phyloP scores from a whole-genome alignment of 2,888 invertebrate genomes.

The Schrankia costaestrigalis region DNA sequence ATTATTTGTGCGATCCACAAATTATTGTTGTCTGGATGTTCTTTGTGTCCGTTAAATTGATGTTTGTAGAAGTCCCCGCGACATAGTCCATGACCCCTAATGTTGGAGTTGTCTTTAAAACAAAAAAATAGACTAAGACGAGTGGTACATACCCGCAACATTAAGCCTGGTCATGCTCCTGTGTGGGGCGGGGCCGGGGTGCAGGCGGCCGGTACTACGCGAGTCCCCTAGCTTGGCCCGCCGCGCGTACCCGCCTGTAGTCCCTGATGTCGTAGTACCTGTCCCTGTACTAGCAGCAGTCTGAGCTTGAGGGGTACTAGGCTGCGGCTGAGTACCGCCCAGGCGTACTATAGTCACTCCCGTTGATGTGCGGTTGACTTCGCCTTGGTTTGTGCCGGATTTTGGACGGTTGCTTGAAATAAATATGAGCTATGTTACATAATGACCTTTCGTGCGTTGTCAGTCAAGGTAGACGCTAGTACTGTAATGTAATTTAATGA shows the following conservation, averaged over 20 bases:
- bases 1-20: too few relatives aligned
- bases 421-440: too few relatives aligned
- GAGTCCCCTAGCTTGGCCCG: slow-evolving; percentile 87
- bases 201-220: slow-evolving; percentile 86
- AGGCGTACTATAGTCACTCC: slow-evolving; percentile 91
- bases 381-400: slow-evolving; percentile 64
- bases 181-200: slow-evolving; percentile 86
- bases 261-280: slow-evolving; percentile 12
- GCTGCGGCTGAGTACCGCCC: slow-evolving; percentile 55
- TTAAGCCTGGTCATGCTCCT: slow-evolving; percentile 90
- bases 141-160: slow-evolving; percentile 78
- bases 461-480: too few relatives aligned
- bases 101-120: too few relatives aligned
- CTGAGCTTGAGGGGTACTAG: neutral
- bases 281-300: slow-evolving; percentile 8
- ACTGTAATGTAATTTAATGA: too few relatives aligned
- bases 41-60: too few relatives aligned
- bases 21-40: too few relatives aligned
- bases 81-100: too few relatives aligned
- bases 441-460: too few relatives aligned
- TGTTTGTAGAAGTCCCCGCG: too few relatives aligned
- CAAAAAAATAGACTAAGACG: too few relatives aligned
- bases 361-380: slow-evolving; percentile 86
- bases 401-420: slow-evolving; percentile 53
- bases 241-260: slow-evolving; percentile 74